Evolutionary conservation across 2,888 invertebrate species (phyloP).

Genomic region (Thereva nobilitata): DNA sequence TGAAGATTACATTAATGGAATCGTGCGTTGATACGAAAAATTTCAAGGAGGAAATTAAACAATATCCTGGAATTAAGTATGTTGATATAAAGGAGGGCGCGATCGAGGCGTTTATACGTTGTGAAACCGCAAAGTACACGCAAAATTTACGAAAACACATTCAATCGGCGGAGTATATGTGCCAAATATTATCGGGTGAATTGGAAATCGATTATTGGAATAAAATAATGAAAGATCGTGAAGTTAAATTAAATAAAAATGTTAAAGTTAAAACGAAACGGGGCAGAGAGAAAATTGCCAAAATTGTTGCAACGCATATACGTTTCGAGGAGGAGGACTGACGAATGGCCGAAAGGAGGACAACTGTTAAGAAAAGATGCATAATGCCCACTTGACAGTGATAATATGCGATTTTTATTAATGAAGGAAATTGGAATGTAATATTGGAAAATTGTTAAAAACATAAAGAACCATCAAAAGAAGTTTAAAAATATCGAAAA

Average conservation of each 20-base stretch:
- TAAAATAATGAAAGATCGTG: slow-evolving; percentile 68
- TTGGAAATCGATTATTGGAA: slow-evolving; percentile 81
- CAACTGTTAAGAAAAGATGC: no score
- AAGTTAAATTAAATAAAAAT: slow-evolving; percentile 54
- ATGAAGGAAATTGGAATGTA: no score
- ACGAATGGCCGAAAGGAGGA: no score
- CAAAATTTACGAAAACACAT: slow-evolving; percentile 49
- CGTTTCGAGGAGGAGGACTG: slow-evolving; percentile 52
- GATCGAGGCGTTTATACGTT: slow-evolving; percentile 69
- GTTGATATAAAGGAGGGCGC: slow-evolving; percentile 79
- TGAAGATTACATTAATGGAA: slow-evolving; percentile 69
- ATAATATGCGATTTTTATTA: no score
- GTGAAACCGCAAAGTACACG: slow-evolving; percentile 62
- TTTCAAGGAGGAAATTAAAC: slow-evolving; percentile 69
- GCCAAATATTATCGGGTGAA: slow-evolving; percentile 62
- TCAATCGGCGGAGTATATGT: slow-evolving; percentile 53
- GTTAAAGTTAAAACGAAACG: slow-evolving; percentile 53
- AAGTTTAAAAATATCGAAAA: no score
- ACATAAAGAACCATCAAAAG: no score
- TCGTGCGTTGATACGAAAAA: slow-evolving; percentile 69
- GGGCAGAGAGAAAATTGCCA: slow-evolving; percentile 52
- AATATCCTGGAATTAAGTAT: slow-evolving; percentile 71
- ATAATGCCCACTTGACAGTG: no score
- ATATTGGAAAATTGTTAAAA: no score
- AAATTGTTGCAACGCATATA: slow-evolving; percentile 51